phyloP scores from a whole-genome alignment of 2,888 invertebrate genomes.

The Vesta saturnalis region DNA sequence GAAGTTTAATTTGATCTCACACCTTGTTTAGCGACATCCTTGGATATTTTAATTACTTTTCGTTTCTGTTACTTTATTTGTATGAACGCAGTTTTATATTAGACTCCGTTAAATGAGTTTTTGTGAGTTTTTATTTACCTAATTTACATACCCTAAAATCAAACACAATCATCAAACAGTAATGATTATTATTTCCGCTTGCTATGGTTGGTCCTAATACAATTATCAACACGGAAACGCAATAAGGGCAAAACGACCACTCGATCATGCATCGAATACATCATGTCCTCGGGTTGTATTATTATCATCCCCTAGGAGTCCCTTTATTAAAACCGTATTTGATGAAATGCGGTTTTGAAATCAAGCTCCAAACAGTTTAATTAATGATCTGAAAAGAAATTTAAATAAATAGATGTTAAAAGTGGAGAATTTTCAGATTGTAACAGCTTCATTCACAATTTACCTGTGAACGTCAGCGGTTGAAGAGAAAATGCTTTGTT shows the following conservation, averaged over 20 bases:
- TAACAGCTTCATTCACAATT: too few species aligned
- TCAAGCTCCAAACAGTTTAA: slow-evolving; percentile 12
- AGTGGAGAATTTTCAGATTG: too few species aligned
- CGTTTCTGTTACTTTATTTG: slow-evolving; percentile 56
- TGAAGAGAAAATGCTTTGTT: too few species aligned
- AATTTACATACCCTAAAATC: slow-evolving; percentile 28
- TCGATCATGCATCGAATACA: slow-evolving; percentile 29
- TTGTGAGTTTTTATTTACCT: slow-evolving; percentile 42
- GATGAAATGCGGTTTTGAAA: slow-evolving; percentile 16
- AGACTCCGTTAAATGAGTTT: slow-evolving; percentile 47
- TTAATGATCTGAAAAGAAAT: slow-evolving; percentile 7
- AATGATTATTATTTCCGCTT: slow-evolving; percentile 26
- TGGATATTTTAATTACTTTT: slow-evolving; percentile 61
- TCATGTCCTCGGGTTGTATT: slow-evolving; percentile 22
- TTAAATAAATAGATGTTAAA: neutral
- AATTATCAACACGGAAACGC: slow-evolving; percentile 25
- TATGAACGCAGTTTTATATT: slow-evolving; percentile 39
- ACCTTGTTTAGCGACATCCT: slow-evolving; percentile 56
- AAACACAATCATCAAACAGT: slow-evolving; percentile 22
- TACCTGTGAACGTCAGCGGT: too few species aligned
- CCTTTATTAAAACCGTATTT: slow-evolving; percentile 24
- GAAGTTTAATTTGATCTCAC: slow-evolving; percentile 58
- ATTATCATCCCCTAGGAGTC: slow-evolving; percentile 26
- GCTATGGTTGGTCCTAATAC: slow-evolving; percentile 21
- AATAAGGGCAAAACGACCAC: slow-evolving; percentile 28